Evolutionary conservation across 1,140 invertebrate species (phyloP).

Genomic region (Drosophila rhopaloa): DNA sequence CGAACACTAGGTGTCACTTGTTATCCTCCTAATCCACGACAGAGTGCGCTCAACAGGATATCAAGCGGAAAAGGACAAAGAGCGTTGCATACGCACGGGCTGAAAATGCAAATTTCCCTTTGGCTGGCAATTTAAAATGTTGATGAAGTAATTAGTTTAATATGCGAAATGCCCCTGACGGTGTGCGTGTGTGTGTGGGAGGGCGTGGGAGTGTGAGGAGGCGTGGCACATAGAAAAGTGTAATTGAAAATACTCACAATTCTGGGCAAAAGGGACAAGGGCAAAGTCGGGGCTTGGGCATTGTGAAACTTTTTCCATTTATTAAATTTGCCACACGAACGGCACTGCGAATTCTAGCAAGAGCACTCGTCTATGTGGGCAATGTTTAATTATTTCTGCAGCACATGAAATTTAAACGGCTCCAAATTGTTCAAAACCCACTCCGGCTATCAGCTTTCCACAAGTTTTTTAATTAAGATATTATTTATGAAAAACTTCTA

Average conservation of each 20-base stretch:
- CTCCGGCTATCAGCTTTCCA: constrained; percentile 15
- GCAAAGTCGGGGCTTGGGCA: constrained; percentile 30
- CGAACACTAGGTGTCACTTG: constrained; percentile 21
- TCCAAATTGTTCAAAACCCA: constrained; percentile 6
- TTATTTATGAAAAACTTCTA: not conserved
- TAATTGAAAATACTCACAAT: constrained; percentile 77
- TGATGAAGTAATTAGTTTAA: constrained; percentile 80
- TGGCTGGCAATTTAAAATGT: constrained; percentile 64
- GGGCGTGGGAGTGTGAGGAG: constrained; percentile 15
- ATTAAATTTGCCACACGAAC: constrained; percentile 72
- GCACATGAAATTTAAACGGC: constrained; percentile 25
- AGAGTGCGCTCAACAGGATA: constrained; percentile 33
- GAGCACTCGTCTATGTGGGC: constrained; percentile 19
- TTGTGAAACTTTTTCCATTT: constrained; percentile 74
- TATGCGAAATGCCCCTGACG: constrained; percentile 48
- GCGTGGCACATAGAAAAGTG: constrained; percentile 57
- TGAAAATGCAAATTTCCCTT: constrained; percentile 54
- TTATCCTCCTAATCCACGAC: constrained; percentile 18
- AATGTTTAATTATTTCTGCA: constrained; percentile 66
- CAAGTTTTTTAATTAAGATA: constrained; percentile 29
- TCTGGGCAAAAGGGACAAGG: constrained; percentile 44
- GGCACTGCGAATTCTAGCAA: constrained; percentile 7
- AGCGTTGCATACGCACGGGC: constrained; percentile 38
- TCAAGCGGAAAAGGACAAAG: constrained; percentile 39
- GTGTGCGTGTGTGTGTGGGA: constrained; percentile 12